These are phyloP conservation scores for Gryllus longicercus DNA, from an alignment of 2,888 invertebrate species.

Conservation along the genomic window DNA sequence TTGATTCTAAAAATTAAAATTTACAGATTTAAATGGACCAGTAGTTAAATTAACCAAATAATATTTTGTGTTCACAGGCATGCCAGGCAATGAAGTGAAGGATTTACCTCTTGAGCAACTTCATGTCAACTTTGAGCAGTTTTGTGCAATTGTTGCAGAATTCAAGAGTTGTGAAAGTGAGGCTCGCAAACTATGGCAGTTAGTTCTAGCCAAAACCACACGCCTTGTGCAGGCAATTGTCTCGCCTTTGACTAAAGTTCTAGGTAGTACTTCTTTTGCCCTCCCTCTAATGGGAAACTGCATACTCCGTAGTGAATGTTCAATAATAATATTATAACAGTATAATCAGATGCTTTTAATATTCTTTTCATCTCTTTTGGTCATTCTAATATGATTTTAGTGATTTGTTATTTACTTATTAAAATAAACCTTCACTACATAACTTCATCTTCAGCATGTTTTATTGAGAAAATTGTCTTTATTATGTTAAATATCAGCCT, in stretches of 20 bases:
- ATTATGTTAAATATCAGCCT: neutral
- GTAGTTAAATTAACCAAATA: neutral
- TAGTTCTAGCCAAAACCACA: slow-evolving; percentile 41
- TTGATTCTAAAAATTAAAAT: too few relatives aligned
- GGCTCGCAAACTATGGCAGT: slow-evolving; percentile 40
- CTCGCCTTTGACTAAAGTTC: slow-evolving; percentile 40
- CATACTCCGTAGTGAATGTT: too few relatives aligned
- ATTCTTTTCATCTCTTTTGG: too few relatives aligned
- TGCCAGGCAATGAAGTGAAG: slow-evolving; percentile 40
- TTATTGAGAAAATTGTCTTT: slow-evolving; percentile 3
- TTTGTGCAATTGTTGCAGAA: slow-evolving; percentile 77
- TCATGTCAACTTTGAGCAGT: slow-evolving; percentile 73
- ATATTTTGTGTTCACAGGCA: slow-evolving; percentile 41
- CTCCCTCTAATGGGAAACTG: neutral
- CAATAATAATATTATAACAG: too few relatives aligned
- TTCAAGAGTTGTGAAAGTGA: slow-evolving; percentile 52
- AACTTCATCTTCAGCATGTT: neutral
- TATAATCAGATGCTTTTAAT: too few relatives aligned
- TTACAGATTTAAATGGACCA: too few relatives aligned
- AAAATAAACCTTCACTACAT: too few relatives aligned
- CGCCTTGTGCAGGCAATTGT: slow-evolving; percentile 41
- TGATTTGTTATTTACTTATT: too few relatives aligned
- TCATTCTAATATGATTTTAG: too few relatives aligned
- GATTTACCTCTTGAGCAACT: slow-evolving; percentile 39
- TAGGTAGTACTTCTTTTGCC: slow-evolving; percentile 40